Conservation (phyloP, 2,888 invertebrate genomes). For the Drosophila affinis region DNA sequence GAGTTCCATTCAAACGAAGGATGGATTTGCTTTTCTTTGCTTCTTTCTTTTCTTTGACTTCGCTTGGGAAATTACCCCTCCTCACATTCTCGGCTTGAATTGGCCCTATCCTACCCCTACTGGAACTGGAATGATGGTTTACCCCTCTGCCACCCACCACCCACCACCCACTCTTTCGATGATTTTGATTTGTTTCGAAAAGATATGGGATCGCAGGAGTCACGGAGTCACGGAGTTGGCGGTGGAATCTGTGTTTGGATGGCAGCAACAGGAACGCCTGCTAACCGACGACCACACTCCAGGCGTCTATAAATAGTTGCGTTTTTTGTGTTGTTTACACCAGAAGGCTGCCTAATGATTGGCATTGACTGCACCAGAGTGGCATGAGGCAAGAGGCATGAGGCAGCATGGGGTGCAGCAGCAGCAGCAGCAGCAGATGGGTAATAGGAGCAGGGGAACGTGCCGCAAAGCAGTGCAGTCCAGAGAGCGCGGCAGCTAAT, state of each 20-base stretch:
- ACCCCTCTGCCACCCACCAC: background rate
- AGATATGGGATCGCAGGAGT: constrained; percentile 1
- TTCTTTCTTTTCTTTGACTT: background rate
- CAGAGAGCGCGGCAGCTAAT: constrained; percentile 34
- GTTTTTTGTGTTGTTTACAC: constrained; percentile 57
- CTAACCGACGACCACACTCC: constrained; percentile 8
- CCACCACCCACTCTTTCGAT: background rate
- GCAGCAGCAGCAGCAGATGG: constrained; percentile 8
- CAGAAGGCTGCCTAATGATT: constrained; percentile 63
- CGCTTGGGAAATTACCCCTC: constrained; percentile 30
- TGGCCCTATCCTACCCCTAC: constrained; percentile 5
- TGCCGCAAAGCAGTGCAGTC: constrained; percentile 57
- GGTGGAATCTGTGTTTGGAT: background rate
- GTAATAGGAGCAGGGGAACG: constrained; percentile 52
- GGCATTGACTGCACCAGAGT: constrained; percentile 58
- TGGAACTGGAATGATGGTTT: constrained; percentile 2
- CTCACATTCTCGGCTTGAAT: background rate
- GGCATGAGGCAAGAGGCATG: background rate
- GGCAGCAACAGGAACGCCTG: constrained; percentile 25
- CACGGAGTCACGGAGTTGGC: background rate
- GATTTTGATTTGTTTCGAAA: background rate
- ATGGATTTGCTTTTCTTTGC: background rate
- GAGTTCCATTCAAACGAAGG: background rate
- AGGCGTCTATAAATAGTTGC: constrained; percentile 59
- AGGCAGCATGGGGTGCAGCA: background rate